Percentiles rank a stretch among this genome's conserved stretches.
Evolutionary conservation across 2,113 vertebrate species (phyloP).

Genomic region (Mormyrus lacerda): DNA sequence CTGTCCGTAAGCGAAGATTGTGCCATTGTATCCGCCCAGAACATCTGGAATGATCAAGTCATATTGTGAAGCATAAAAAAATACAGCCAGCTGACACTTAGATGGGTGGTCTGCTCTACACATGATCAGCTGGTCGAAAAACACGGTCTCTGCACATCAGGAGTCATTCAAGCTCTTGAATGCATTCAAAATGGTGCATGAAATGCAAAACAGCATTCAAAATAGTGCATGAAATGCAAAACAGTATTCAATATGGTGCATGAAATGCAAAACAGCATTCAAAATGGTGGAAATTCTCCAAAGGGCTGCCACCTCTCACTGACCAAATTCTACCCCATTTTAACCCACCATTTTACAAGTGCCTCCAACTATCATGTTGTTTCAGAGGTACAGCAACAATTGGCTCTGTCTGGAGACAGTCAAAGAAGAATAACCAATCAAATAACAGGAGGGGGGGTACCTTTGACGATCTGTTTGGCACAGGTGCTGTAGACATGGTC

Average conservation of each 20-base stretch:
- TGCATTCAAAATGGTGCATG: too few relatives aligned
- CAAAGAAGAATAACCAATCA: not conserved
- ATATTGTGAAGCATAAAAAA: not conserved
- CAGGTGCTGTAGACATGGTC: conserved; percentile 85
- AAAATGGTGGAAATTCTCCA: not conserved
- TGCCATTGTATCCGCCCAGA: conserved; percentile 86
- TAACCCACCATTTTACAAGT: not conserved
- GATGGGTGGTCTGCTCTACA: not conserved
- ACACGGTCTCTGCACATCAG: not conserved
- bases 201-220: not conserved
- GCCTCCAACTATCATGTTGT: not conserved
- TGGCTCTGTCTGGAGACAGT: not conserved
- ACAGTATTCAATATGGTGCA: not conserved
- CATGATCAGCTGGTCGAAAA: not conserved
- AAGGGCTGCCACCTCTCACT: not conserved
- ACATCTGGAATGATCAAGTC: conserved; percentile 65
- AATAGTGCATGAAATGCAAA: not conserved
- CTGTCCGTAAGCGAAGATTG: conserved; percentile 89
- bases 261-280: not conserved
- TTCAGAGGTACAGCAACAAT: not conserved
- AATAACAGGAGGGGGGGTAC: conserved; percentile 41
- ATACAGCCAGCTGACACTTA: not conserved
- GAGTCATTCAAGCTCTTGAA: not conserved
- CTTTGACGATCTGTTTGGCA: conserved; percentile 91
- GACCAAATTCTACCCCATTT: not conserved